Evolutionary conservation across 2,888 invertebrate genomes (phyloP).

Genomic region (Drosophila fulvimacula): DNA sequence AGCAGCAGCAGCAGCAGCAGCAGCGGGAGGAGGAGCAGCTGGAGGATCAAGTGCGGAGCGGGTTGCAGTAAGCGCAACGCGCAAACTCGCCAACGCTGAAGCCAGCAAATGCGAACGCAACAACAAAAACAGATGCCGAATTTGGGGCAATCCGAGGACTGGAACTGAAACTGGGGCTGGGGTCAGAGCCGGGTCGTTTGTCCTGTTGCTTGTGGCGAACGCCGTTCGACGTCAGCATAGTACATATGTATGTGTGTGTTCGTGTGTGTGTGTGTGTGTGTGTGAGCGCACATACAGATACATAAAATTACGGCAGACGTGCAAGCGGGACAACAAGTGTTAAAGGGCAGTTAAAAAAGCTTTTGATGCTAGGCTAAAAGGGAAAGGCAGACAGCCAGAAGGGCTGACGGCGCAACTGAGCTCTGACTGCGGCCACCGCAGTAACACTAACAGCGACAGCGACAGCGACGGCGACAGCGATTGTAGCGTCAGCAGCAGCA

Average conservation of each 20-base stretch:
- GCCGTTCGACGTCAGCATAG: slow-evolving; percentile 68
- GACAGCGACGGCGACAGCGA: slow-evolving; percentile 8
- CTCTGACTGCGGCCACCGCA: slow-evolving; percentile 18
- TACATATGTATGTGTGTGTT: slow-evolving; percentile 1
- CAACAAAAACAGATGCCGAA: slow-evolving; percentile 40
- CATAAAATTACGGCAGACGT: slow-evolving; percentile 25
- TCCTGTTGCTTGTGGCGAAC: slow-evolving; percentile 73
- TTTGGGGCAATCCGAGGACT: slow-evolving; percentile 58
- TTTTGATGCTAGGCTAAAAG: slow-evolving; percentile 29
- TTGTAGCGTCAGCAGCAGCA: slow-evolving; percentile 8
- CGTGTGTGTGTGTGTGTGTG: background rate
- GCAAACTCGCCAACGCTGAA: slow-evolving; percentile 52
- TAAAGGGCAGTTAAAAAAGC: slow-evolving; percentile 64
- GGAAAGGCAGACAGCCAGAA: slow-evolving; percentile 2
- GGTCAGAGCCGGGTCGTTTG: slow-evolving; percentile 32
- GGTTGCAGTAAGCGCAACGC: slow-evolving; percentile 33
- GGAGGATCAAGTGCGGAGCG: background rate
- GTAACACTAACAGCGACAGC: slow-evolving; percentile 8
- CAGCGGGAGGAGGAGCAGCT: background rate
- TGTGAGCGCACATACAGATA: slow-evolving; percentile 9
- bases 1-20: background rate
- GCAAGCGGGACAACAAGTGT: slow-evolving; percentile 52
- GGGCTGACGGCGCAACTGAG: slow-evolving; percentile 19
- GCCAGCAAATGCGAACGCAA: slow-evolving; percentile 39
- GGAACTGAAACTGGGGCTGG: background rate